Evolutionary conservation across 2,113 vertebrate genomes (phyloP).

Genomic region (Muntiacus reevesi): DNA sequence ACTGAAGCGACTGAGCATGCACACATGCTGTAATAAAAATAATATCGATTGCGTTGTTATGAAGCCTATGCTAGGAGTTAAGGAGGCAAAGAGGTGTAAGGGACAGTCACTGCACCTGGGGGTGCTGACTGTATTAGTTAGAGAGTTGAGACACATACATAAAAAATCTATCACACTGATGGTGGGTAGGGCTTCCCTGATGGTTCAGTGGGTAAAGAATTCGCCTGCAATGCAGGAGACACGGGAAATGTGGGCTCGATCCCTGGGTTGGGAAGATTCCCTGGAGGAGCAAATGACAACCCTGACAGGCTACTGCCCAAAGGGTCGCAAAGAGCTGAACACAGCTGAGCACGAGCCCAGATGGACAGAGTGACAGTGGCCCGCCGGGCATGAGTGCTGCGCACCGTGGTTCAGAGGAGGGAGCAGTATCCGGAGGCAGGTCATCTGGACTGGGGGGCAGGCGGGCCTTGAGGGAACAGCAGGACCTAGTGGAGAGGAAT

Average conservation of each 20-base stretch:
- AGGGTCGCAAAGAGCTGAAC: neutral
- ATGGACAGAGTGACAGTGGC: neutral
- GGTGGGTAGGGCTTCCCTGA: neutral
- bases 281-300: neutral
- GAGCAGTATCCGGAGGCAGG: neutral
- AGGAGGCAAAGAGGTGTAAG: neutral
- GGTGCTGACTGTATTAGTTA: rapidly evolving
- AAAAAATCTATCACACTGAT: neutral
- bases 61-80: neutral
- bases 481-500: neutral
- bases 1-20: neutral
- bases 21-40: neutral
- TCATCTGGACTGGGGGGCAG: neutral
- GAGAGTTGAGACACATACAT: neutral
- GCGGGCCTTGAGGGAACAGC: neutral
- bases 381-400: rapidly evolving
- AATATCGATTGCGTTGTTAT: too few species aligned
- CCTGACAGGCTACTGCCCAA: neutral
- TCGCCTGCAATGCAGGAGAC: neutral
- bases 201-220: neutral
- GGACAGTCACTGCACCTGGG: neutral
- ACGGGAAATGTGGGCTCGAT: rapidly evolving
- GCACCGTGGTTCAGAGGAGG: neutral
- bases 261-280: neutral
- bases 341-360: neutral